Base-by-base conservation (phyloP, 2,888 invertebrate species). In the Caenorhabditis sp. region DNA sequence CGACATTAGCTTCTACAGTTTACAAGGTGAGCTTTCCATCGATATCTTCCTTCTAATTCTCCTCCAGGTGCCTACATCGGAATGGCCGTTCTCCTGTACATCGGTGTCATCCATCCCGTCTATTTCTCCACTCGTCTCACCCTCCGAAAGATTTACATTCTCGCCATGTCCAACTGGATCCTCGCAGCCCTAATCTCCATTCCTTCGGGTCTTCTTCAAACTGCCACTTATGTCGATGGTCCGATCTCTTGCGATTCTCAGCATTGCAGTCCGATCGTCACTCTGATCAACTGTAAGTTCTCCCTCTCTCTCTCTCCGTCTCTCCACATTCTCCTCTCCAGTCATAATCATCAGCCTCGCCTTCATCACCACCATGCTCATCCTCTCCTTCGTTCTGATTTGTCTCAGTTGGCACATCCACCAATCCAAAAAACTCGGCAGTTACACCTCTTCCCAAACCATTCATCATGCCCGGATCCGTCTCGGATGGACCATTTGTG, bases 1-100 rank as follows among this genome's bases (percentile, higher is more conserved):
- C 51, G 51, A 74, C 58, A 65, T 65, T 28, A 60, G 58, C 18
- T 74, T 74, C 32, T 74, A 65, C 60, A 65, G 65, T 74, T 55
- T 74, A 13, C 74, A 74, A 65, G 74, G 74, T 72, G 20, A 60
- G 69, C 15, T 22, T 35, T 32, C 28, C 13, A 11, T n/a, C 28
- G n/a, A 37, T 37, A 15, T 35, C 18, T 32, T 4, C 15, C 13
- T 18, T 32, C 13, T 13, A 20, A 18, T 20, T 51, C 24, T 35
- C n/a, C 26, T 71, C 13, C 32, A 72, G 71, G 71, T 13, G 13
- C 74, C 4, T 74, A 74, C 40, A 74, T 74, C 65, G 74, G 65
- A 51, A 74, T 74, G 74, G 74, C 74, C 0, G 20, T 60, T 5
- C 51, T 74, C 15, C 51, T 74, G 1, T 74, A 74, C 51, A 65